These are phyloP conservation scores for Nasonia vitripennis DNA, from an alignment of 1,140 invertebrate genomes.

Conservation along the genomic window DNA sequence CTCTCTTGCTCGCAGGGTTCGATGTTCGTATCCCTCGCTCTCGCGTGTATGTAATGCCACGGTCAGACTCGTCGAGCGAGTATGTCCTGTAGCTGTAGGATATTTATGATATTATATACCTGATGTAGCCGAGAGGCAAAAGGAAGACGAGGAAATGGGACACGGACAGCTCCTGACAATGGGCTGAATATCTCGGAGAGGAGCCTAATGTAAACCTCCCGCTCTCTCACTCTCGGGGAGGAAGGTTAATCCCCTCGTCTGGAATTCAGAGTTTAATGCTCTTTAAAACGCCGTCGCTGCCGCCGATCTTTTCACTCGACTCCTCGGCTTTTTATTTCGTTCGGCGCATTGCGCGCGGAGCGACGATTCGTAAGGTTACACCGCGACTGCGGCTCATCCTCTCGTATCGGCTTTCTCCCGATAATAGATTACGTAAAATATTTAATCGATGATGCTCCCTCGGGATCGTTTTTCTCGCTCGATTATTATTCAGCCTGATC, in stretches of 20 bases:
- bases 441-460: neutral
- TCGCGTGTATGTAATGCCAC: neutral
- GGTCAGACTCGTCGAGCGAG: slow-evolving; percentile 33
- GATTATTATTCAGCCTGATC: neutral
- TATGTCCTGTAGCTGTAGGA: slow-evolving; percentile 37
- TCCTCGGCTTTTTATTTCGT: neutral
- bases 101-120: neutral
- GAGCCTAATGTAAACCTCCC: slow-evolving; percentile 29
- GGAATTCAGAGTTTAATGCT: slow-evolving; percentile 51
- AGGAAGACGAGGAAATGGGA: slow-evolving; percentile 49
- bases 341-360: neutral
- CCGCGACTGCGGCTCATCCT: no score
- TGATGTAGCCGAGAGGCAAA: slow-evolving; percentile 10
- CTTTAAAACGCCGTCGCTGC: neutral
- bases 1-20: slow-evolving; percentile 18
- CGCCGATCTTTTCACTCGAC: neutral
- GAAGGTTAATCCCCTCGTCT: slow-evolving; percentile 47
- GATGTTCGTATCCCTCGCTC: slow-evolving; percentile 7
- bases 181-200: slow-evolving; percentile 26
- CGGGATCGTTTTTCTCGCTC: neutral
- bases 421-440: slow-evolving; percentile 35
- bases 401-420: neutral
- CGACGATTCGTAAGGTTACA: neutral
- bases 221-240: neutral
- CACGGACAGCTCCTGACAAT: slow-evolving; percentile 40